Evolutionary conservation across 2,888 invertebrate genomes (phyloP).

Genomic region (Phragmatobia fuliginosa): DNA sequence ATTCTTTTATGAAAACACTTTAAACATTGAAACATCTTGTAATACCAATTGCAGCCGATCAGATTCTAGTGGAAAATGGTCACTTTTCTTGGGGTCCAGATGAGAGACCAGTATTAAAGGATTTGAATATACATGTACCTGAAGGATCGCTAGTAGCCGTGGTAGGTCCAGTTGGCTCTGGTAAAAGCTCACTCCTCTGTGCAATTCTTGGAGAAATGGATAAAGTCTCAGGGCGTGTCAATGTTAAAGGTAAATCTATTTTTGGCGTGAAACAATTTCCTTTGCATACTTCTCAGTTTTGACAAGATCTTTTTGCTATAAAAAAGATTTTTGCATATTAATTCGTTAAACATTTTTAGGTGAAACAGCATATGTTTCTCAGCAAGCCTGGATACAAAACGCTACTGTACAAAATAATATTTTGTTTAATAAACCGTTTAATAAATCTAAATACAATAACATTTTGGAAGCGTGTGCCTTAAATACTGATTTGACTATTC

Average conservation of each 20-base stretch:
- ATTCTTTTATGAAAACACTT: no score
- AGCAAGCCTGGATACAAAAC: slow-evolving; percentile 99
- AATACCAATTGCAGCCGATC: slow-evolving; percentile 85
- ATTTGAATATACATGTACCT: slow-evolving; percentile 91
- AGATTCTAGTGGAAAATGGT: slow-evolving; percentile 94
- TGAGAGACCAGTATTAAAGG: slow-evolving; percentile 89
- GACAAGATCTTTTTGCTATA: neutral
- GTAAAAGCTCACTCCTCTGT: slow-evolving; percentile 95
- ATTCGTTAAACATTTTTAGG: slow-evolving; percentile 52
- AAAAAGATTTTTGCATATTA: neutral
- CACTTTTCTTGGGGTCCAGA: slow-evolving; percentile 95
- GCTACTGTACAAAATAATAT: slow-evolving; percentile 97
- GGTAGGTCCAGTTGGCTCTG: slow-evolving; percentile 95
- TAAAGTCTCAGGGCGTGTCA: slow-evolving; percentile 92
- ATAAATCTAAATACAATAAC: slow-evolving; percentile 90
- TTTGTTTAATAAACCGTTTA: slow-evolving; percentile 92
- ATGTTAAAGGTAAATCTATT: slow-evolving; percentile 77
- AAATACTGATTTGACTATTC: slow-evolving; percentile 95
- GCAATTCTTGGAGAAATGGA: slow-evolving; percentile 97
- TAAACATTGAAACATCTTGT: neutral
- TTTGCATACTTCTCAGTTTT: neutral
- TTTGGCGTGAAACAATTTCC: neutral
- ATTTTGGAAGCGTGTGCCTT: slow-evolving; percentile 97
- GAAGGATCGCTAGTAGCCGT: slow-evolving; percentile 92
- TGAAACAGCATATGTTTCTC: slow-evolving; percentile 93